Evolutionary conservation across 2,888 invertebrate genomes (phyloP).

Genomic region (Ophion obscuratus): DNA sequence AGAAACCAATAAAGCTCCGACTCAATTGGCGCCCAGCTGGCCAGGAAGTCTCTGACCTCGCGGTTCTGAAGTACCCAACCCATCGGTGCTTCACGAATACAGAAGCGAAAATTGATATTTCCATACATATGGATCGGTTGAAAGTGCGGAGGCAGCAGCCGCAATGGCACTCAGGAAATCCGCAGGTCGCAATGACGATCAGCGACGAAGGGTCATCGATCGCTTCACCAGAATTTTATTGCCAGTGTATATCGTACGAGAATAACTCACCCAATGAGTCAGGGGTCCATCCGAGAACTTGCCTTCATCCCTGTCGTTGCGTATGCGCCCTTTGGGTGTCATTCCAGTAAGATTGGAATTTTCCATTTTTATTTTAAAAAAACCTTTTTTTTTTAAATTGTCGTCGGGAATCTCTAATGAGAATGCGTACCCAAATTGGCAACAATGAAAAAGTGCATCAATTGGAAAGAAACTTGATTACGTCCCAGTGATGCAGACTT

Average conservation of each 20-base stretch:
- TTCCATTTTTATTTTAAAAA: neutral
- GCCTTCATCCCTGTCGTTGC: neutral
- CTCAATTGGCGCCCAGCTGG: neutral
- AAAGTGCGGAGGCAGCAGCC: slow-evolving; percentile 24
- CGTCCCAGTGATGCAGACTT: neutral
- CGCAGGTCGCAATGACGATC: slow-evolving; percentile 60
- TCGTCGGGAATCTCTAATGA: slow-evolving; percentile 41
- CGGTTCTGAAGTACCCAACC: slow-evolving; percentile 24
- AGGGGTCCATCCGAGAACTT: neutral
- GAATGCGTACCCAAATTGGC: too few species aligned
- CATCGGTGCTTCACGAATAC: slow-evolving; percentile 14
- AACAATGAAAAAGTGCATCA: too few species aligned
- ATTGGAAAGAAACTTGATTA: too few species aligned
- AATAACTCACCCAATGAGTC: slow-evolving; percentile 50
- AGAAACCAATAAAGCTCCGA: neutral
- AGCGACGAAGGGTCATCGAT: slow-evolving; percentile 65
- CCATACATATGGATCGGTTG: neutral
- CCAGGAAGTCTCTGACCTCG: neutral
- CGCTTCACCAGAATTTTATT: slow-evolving; percentile 69
- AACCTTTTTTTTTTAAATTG: neutral
- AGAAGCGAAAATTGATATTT: slow-evolving; percentile 30
- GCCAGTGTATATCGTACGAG: slow-evolving; percentile 66
- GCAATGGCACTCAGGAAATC: slow-evolving; percentile 45
- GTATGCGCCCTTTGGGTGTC: neutral
- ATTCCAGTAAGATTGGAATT: slow-evolving; percentile 4